These are phyloP conservation scores for Corythornis leucogaster DNA, from an alignment of 2,797 vertebrate species.

Conservation along the genomic window DNA sequence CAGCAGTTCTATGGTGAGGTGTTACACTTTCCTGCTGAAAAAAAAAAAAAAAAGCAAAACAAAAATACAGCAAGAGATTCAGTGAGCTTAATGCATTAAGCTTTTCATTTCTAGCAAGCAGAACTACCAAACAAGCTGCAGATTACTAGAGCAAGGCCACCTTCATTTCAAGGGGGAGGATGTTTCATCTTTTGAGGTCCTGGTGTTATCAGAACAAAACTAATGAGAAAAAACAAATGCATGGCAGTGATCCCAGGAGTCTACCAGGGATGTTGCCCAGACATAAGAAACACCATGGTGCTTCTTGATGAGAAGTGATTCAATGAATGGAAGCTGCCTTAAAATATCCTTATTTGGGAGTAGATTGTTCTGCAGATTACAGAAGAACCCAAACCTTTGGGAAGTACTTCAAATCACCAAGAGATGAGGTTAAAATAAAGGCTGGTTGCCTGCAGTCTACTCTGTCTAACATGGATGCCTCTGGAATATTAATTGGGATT, in stretches of 20 bases:
- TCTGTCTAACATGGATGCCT: slow-evolving; percentile 1
- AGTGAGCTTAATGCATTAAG: neutral
- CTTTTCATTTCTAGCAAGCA: neutral
- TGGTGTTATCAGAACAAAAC: neutral
- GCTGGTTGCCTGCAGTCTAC: neutral
- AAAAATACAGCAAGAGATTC: neutral
- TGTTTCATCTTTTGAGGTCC: neutral
- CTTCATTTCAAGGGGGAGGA: neutral
- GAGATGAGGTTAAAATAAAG: neutral
- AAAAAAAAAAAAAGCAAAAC: neutral
- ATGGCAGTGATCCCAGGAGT: neutral
- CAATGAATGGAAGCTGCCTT: neutral
- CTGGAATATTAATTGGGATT: slow-evolving; percentile 60
- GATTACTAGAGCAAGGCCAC: neutral
- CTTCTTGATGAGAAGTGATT: neutral
- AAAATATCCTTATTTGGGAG: neutral
- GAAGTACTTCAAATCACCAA: neutral
- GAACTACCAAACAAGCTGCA: neutral
- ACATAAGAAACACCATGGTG: neutral
- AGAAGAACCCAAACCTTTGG: neutral
- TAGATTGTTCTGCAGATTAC: neutral
- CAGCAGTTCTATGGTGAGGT: neutral
- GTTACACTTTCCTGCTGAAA: neutral
- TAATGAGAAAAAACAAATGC: neutral
- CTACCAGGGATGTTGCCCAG: neutral